These are phyloP conservation scores for Cavia aperea DNA, from an alignment of 2,113 vertebrate species.

Conservation along the genomic window DNA sequence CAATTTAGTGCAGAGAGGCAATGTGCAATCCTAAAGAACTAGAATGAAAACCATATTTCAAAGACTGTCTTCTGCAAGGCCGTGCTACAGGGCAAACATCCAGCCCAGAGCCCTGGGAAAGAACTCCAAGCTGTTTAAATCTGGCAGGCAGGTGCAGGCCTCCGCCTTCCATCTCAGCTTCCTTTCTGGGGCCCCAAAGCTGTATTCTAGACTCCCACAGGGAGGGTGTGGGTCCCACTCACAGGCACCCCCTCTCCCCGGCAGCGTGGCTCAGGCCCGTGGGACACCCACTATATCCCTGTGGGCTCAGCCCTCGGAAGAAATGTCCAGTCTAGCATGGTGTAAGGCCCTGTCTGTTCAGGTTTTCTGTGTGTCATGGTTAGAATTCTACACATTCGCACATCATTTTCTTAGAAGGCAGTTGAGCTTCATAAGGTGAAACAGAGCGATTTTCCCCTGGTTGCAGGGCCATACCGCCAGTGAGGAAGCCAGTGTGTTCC, in stretches of 20 bases:
- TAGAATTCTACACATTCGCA: not conserved
- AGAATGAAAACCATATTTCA: conserved; percentile 55
- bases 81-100: conserved; percentile 6
- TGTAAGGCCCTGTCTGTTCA: not conserved
- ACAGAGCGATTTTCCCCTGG: not conserved
- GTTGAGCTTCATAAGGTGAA: not conserved
- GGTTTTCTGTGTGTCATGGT: not conserved
- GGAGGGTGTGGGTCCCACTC: not conserved
- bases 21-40: conserved; percentile 40
- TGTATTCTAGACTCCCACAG: not conserved
- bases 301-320: not conserved
- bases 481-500: not conserved
- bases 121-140: not conserved
- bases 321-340: not conserved
- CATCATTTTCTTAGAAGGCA: not conserved
- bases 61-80: not conserved
- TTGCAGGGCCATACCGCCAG: not conserved
- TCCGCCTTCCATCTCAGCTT: not conserved
- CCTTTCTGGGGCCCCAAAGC: not conserved
- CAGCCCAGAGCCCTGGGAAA: not conserved
- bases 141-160: too few species aligned
- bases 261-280: too few species aligned
- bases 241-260: not conserved
- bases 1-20: conserved; percentile 21
- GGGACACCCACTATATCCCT: too few species aligned